phyloP scores from a whole-genome alignment of 1,140 invertebrate genomes.

The Leptestheria dahalacensis region DNA sequence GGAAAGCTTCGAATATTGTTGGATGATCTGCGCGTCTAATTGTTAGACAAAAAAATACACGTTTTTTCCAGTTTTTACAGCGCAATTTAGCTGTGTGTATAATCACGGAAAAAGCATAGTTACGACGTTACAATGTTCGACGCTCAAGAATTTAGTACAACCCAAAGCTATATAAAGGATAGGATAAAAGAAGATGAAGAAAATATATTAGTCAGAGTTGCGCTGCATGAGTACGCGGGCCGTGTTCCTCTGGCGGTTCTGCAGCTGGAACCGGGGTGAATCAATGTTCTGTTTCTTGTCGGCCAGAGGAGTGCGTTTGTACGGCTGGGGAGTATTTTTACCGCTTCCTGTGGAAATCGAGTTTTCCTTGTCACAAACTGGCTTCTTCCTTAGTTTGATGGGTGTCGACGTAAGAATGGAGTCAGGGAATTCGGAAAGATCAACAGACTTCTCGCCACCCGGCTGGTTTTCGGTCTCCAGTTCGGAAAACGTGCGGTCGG shows the following conservation, averaged over 20 bases:
- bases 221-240: background rate
- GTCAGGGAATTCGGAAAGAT: background rate
- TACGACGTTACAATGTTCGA: too few species aligned
- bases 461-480: background rate
- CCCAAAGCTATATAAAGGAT: too few species aligned
- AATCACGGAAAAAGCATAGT: too few species aligned
- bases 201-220: background rate
- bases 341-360: background rate
- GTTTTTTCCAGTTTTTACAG: too few species aligned
- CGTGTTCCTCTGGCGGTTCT: background rate
- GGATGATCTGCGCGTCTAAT: too few species aligned
- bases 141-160: too few species aligned
- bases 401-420: background rate
- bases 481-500: background rate
- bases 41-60: too few species aligned
- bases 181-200: background rate
- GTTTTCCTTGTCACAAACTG: background rate
- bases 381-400: background rate
- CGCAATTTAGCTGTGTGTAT: too few species aligned
- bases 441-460: background rate
- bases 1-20: constrained; percentile 70
- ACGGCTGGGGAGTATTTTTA: background rate
- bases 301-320: background rate
- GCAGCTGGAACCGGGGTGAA: background rate
- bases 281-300: background rate